Conservation (phyloP, 2,888 invertebrate genomes). For the Eudasyphora cyanicolor region DNA sequence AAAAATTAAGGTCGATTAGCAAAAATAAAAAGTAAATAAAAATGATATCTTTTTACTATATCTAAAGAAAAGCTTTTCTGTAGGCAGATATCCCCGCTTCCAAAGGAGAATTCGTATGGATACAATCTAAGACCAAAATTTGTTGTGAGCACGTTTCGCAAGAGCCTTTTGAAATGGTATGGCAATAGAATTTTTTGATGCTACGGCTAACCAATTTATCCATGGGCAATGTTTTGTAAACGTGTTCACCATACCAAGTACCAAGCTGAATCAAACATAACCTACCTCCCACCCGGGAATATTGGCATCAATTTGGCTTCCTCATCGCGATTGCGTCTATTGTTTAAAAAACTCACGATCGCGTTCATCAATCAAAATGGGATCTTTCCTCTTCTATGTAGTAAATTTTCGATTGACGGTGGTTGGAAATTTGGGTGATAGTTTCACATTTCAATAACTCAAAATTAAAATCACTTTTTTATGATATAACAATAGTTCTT, state of each 20-base stretch:
- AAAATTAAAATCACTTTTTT: no score
- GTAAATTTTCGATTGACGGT: no score
- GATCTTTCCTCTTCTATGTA: no score
- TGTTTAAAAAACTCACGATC: slow-evolving; percentile 92
- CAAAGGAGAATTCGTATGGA: background rate
- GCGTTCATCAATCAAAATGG: slow-evolving; percentile 90
- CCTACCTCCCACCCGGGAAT: slow-evolving; percentile 92
- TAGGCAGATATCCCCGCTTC: background rate
- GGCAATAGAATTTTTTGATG: slow-evolving; percentile 87
- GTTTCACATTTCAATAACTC: no score
- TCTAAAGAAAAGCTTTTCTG: slow-evolving; percentile 28
- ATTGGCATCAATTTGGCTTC: slow-evolving; percentile 93
- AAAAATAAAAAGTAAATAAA: no score
- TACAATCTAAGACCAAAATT: slow-evolving; percentile 81
- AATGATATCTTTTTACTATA: slow-evolving; percentile 17
- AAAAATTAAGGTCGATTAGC: no score
- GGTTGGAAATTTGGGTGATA: no score
- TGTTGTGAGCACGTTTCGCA: slow-evolving; percentile 81
- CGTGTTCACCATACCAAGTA: slow-evolving; percentile 91
- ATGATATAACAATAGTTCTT: no score
- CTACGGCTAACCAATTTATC: slow-evolving; percentile 84
- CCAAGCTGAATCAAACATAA: slow-evolving; percentile 83
- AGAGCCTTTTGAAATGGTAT: slow-evolving; percentile 82
- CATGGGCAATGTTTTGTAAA: slow-evolving; percentile 86
- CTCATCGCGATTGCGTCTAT: slow-evolving; percentile 88